phyloP scores from a whole-genome alignment of 2,888 invertebrate genomes.

The Bombylius major region DNA sequence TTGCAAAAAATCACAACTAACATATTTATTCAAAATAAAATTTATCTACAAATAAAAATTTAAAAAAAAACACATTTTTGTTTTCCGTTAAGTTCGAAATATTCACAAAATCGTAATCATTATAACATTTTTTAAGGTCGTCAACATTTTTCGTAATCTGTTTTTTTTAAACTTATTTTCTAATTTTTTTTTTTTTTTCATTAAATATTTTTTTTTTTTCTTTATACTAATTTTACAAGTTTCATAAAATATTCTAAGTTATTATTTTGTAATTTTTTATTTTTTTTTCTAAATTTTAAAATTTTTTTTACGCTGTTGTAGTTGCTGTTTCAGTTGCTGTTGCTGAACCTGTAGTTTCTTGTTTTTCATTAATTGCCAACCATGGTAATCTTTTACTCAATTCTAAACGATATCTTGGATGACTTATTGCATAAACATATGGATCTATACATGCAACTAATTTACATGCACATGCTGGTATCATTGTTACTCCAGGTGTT shows the following conservation, averaged over 20 bases:
- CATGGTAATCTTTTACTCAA: slow-evolving; percentile 67
- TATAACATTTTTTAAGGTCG: too few relatives aligned
- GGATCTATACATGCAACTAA: slow-evolving; percentile 85
- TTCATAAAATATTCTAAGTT: too few relatives aligned
- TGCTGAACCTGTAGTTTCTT: slow-evolving; percentile 46
- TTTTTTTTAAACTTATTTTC: too few relatives aligned
- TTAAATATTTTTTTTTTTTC: too few relatives aligned
- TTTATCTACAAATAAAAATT: background rate
- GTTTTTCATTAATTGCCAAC: slow-evolving; percentile 52
- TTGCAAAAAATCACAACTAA: background rate
- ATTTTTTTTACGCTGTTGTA: slow-evolving; percentile 9
- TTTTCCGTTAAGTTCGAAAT: too few relatives aligned
- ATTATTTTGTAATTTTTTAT: too few relatives aligned
- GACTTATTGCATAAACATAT: slow-evolving; percentile 81
- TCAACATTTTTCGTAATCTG: too few relatives aligned
- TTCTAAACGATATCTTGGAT: slow-evolving; percentile 75
- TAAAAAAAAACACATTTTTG: background rate
- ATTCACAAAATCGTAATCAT: too few relatives aligned
- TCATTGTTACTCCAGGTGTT: slow-evolving; percentile 67
- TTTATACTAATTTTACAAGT: too few relatives aligned
- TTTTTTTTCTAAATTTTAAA: too few relatives aligned
- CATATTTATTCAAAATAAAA: background rate
- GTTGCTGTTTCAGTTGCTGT: slow-evolving; percentile 18
- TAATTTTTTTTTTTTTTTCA: too few relatives aligned
- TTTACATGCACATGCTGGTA: slow-evolving; percentile 78